Evolutionary conservation across 2,113 vertebrate genomes (phyloP).

Genomic region (Ailuropoda melanoleuca): DNA sequence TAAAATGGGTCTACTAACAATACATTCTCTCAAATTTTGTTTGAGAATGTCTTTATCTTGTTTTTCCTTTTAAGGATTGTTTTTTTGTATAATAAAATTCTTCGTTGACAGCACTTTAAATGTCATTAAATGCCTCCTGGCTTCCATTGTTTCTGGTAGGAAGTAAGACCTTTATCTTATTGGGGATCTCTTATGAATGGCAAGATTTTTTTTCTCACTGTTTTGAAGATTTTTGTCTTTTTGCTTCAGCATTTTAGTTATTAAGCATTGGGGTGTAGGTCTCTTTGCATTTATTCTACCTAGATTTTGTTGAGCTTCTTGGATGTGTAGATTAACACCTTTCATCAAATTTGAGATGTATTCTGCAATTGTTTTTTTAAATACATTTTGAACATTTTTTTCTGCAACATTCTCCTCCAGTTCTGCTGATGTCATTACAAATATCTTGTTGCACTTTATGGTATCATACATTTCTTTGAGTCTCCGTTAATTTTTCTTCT

Average conservation of each 20-base stretch:
- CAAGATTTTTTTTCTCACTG: neutral
- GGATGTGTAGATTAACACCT: neutral
- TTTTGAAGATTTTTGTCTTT: neutral
- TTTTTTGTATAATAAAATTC: neutral
- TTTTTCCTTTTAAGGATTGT: neutral
- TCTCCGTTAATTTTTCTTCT: neutral
- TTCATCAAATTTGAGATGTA: neutral
- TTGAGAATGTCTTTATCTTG: neutral
- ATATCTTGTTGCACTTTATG: neutral
- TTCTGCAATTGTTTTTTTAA: neutral
- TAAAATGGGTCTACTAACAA: neutral
- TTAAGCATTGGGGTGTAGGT: neutral
- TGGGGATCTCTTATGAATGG: neutral
- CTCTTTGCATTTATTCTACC: neutral
- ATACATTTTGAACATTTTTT: neutral
- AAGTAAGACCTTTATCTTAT: neutral
- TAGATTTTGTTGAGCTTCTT: neutral
- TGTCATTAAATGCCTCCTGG: neutral
- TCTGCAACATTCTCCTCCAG: neutral
- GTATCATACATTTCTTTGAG: neutral
- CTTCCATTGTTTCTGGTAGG: neutral
- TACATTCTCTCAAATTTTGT: neutral
- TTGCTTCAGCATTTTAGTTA: neutral
- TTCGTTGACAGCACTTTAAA: neutral
- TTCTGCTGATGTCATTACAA: neutral